phyloP scores from a whole-genome alignment of 2,888 invertebrate genomes.

The Polymixis lichenea region DNA sequence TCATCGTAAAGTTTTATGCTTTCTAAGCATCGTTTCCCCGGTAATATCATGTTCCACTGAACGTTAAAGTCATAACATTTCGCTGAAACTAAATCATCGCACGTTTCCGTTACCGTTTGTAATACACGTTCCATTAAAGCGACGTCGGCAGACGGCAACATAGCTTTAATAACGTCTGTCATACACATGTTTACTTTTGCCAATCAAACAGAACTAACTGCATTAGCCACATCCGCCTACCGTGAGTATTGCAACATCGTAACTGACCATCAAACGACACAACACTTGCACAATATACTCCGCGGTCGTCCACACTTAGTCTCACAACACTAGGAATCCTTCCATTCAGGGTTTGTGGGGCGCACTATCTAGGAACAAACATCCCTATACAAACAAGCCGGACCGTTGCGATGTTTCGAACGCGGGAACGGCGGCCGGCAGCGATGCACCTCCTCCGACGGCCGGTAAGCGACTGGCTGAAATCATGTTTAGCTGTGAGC shows the following conservation, averaged over 20 bases:
- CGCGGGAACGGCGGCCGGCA: conserved; percentile 80
- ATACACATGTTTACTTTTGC: conserved; percentile 85
- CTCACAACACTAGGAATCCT: conserved; percentile 83
- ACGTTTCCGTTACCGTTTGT: conserved; percentile 83
- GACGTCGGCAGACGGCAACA: conserved; percentile 78
- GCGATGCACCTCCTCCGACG: conserved; percentile 81
- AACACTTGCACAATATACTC: conserved; percentile 78
- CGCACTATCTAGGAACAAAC: conserved; percentile 87
- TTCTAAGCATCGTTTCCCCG: conserved; percentile 55
- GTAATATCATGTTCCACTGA: conserved; percentile 73
- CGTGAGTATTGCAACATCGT: conserved; percentile 72
- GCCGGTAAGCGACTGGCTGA: conserved; percentile 87
- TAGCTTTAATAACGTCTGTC: conserved; percentile 81
- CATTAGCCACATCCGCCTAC: conserved; percentile 81
- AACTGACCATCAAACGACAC: conserved; percentile 81
- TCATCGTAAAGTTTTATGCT: conserved; percentile 59
- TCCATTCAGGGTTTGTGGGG: conserved; percentile 80
- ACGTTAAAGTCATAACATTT: conserved; percentile 76
- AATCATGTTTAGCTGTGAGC: conserved; percentile 88
- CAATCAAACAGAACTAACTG: conserved; percentile 85
- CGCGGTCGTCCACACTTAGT: conserved; percentile 65
- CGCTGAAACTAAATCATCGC: conserved; percentile 81
- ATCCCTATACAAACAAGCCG: conserved; percentile 85
- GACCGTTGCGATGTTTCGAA: conserved; percentile 83
- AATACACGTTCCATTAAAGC: conserved; percentile 82